Percentiles rank a stretch among this genome's conserved stretches.
Conservation (phyloP, 2,888 invertebrate genomes). For the Auanema sp. region DNA sequence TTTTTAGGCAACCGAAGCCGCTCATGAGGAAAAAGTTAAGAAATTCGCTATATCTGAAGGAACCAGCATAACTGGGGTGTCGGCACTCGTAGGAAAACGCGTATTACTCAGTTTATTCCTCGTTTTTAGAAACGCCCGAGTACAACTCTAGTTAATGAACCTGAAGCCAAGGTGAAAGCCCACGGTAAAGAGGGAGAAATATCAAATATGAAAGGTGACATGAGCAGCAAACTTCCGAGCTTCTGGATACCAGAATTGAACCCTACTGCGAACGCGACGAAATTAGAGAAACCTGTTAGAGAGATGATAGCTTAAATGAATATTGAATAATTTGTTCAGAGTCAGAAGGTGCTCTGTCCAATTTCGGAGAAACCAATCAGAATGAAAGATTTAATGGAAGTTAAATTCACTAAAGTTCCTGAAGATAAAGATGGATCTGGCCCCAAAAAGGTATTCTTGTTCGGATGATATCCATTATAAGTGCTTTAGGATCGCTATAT, state of each 20-base stretch:
- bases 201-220: slow-evolving; percentile 44
- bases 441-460: slow-evolving; percentile 11
- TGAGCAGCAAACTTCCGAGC: slow-evolving; percentile 71
- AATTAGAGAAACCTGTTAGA: slow-evolving; percentile 76
- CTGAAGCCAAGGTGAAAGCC: slow-evolving; percentile 44
- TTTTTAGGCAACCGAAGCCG: slow-evolving; percentile 12
- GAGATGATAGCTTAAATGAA: neutral
- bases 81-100: neutral
- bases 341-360: slow-evolving; percentile 79
- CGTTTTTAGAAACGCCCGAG: slow-evolving; percentile 26
- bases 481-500: slow-evolving; percentile 76
- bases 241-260: slow-evolving; percentile 80
- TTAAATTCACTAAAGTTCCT: slow-evolving; percentile 87
- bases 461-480: neutral
- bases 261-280: slow-evolving; percentile 78
- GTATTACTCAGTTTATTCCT: neutral
- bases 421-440: slow-evolving; percentile 72
- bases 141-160: slow-evolving; percentile 27
- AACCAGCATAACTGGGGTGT: slow-evolving; percentile 11
- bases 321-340: slow-evolving; percentile 65
- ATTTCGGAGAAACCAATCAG: slow-evolving; percentile 82
- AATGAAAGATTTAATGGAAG: slow-evolving; percentile 86
- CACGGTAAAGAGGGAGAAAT: slow-evolving; percentile 43
- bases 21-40: slow-evolving; percentile 13
- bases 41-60: slow-evolving; percentile 18